Evolutionary conservation across 2,113 vertebrate species (phyloP), one percentile per base, ranked within the genome.

Genomic region (Poeciliopsis occidentalis): DNA sequence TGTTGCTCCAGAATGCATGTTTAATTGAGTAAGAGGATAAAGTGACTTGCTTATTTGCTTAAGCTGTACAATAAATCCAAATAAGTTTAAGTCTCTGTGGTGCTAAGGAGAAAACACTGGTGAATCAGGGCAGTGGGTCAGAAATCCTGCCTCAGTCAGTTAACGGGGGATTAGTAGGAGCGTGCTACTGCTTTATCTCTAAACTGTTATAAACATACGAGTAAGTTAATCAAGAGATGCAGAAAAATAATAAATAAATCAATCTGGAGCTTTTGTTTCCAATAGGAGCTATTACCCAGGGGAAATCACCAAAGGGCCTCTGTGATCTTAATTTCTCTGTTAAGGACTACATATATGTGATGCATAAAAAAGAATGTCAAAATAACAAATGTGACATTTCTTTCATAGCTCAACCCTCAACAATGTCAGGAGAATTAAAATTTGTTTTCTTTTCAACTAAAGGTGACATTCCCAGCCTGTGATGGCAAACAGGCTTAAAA

Each of bases 61-160:
- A 63, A 64, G 29, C 71, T 31, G 26, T 65, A 34, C 66, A 54
- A 80, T 83, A 75, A 86, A 81, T 62, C 64, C 26, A 82, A 82
- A 76, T 66, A 85, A 69, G 71, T 72, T 67, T 34, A 80, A 83
- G 79, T 77, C 51, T 75, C 60, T 76, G 76, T 60, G 34, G 75
- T n/a, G 17, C 51, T 60, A 64, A 75, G 67, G 67, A 81, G 81
- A 68, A 87, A 80, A 67, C 72, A 81, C 15, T 64, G 80, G 44
- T 81, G 79, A 92, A 89, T 82, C 76, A 85, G 88, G 92, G 80
- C 88, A 92, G 83, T 89, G 80, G 91, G 89, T 91, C 87, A 91
- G 78, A 57, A 67, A 85, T 87, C 69, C 69, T 73, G 78, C 37
- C 75, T 75, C 51, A 57, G 82, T 87, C 82, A 80, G 30, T 82